These are phyloP conservation scores for Miniopterus natalensis DNA, from an alignment of 2,113 vertebrate genomes.

Conservation along the genomic window DNA sequence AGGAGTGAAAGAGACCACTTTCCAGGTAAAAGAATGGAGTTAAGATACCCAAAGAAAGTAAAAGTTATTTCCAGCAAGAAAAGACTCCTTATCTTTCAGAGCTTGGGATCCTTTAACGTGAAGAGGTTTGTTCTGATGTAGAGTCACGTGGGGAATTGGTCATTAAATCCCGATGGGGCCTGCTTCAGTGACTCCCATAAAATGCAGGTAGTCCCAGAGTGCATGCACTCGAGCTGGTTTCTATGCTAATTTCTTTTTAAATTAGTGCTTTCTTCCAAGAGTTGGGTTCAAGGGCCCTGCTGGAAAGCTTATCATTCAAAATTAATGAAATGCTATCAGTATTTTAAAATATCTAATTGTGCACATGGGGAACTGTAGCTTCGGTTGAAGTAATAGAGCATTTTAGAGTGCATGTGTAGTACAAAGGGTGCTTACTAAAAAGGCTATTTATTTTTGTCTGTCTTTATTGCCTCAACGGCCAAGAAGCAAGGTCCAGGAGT, in stretches of 20 bases:
- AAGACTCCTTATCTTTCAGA: constrained; percentile 73
- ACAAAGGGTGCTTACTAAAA: constrained; percentile 50
- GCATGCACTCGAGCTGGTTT: background rate
- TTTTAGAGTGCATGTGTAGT: constrained; percentile 29
- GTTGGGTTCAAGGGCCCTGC: constrained; percentile 22
- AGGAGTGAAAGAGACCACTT: background rate
- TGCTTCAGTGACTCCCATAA: background rate
- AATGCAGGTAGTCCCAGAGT: background rate
- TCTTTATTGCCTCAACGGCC: constrained; percentile 26
- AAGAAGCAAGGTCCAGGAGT: constrained; percentile 24
- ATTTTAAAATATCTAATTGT: constrained; percentile 50
- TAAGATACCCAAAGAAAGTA: constrained; percentile 55
- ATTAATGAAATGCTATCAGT: constrained; percentile 45
- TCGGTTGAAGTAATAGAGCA: constrained; percentile 32
- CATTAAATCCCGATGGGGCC: constrained; percentile 30
- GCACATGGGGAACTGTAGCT: background rate
- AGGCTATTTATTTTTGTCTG: constrained; percentile 50
- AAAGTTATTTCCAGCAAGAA: constrained; percentile 71
- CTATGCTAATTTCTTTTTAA: background rate
- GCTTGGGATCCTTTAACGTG: constrained; percentile 75
- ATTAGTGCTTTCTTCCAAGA: constrained; percentile 50
- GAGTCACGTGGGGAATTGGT: constrained; percentile 63
- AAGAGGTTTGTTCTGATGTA: constrained; percentile 69
- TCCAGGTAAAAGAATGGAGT: constrained; percentile 57
- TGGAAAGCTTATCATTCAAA: constrained; percentile 51